A percentile compares a stretch with the other conserved stretches of the same genome.
Conservation (phyloP, 92 coral and sea anemone genomes). For the Porites rus region DNA sequence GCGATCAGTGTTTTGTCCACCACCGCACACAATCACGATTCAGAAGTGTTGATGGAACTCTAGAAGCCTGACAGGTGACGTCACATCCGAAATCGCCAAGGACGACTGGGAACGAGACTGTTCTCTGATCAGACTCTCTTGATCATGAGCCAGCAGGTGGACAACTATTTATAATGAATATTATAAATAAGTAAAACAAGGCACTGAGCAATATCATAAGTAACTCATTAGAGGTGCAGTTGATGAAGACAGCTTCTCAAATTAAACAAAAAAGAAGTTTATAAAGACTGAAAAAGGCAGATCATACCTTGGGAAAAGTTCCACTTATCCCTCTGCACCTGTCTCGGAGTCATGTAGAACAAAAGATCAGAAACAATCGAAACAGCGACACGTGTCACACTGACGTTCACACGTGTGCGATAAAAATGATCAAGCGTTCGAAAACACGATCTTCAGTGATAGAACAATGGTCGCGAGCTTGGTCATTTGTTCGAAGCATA, state of each 20-base stretch:
- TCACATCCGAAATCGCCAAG: too few species aligned
- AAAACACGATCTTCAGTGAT: conserved; percentile 28
- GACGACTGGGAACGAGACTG: too few species aligned
- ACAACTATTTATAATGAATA: too few species aligned
- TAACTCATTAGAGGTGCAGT: too few species aligned
- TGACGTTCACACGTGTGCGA: conserved; percentile 35
- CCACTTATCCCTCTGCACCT: conserved; percentile 3
- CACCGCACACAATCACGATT: too few species aligned
- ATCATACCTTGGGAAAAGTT: conserved; percentile 46
- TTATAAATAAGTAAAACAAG: too few species aligned
- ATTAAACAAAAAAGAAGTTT: background rate
- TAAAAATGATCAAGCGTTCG: conserved; percentile 37
- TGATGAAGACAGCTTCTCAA: background rate
- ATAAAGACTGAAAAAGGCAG: conserved; percentile 5
- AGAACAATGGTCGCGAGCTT: conserved; percentile 48
- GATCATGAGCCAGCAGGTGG: too few species aligned
- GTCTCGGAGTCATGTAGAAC: conserved; percentile 18
- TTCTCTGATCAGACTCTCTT: too few species aligned
- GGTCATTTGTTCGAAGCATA: conserved; percentile 22
- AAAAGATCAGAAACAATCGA: conserved; percentile 3
- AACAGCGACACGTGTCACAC: conserved; percentile 38
- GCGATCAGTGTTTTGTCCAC: too few species aligned
- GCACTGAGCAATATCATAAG: too few species aligned
- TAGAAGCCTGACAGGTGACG: too few species aligned
- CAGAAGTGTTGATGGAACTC: too few species aligned